Evolutionary conservation across 2,113 vertebrate species (phyloP), one percentile per base, ranked within the genome.

Genomic region (Elaphurus davidianus): DNA sequence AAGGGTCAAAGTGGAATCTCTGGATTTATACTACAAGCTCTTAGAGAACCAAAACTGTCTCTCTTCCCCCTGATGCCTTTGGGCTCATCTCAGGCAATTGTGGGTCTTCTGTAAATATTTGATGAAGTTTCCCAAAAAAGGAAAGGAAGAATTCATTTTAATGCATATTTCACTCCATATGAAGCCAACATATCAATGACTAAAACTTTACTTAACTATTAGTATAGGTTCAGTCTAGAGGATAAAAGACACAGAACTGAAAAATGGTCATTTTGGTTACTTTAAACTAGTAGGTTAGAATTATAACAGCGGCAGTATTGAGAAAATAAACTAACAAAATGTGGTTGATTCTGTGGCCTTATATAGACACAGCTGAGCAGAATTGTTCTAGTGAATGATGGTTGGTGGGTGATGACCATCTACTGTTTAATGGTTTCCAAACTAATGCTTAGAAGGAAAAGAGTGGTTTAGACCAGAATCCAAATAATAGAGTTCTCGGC

Each of bases 311-410:
- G 1, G 82, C 14, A 33, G 60, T 84, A 59, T 79, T 19, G 86
- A 71, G 25, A 83, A 81, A 92, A 25, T 57, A 92, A 90, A 86
- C 43, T 62, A 59, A 94, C 81, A 85, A 71, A 92, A 82, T 71
- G 76, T 67, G 97, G 96, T 93, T 82, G 83, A 60, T 92, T 78
- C 84, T 94, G 94, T 94, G 97, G 91, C 71, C 33, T 90, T 60
- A 60, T 47, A 12, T 52, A 90, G 90, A 92, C 88, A 84, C 1
- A 59, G 87, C 40, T 62, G 78, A 90, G 85, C 90, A 88, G 57
- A 98, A 97, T 88, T 97, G 74, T 96, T 74, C 79, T 81, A 95
- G 84, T 60, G 87, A 97, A 96, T 97, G 92, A 97, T 78, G 47
- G 91, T 90, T 92, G n/a, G 85, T n/a, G 84, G 47, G 7, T 30